These are phyloP conservation scores for Hypolimnas misippus DNA, from an alignment of 2,888 invertebrate genomes.

Conservation along the genomic window DNA sequence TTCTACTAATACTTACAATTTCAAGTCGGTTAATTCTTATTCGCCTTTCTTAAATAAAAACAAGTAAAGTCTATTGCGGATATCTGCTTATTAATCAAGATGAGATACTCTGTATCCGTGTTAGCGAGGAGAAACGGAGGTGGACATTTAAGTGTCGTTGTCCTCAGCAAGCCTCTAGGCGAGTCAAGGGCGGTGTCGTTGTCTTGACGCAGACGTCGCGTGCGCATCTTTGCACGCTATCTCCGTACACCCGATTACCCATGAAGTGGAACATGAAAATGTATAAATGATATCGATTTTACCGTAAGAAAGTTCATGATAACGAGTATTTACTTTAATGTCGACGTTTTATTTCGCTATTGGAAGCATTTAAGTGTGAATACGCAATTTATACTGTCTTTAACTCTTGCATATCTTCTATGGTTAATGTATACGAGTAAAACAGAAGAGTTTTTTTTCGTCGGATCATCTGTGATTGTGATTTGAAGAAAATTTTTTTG, in stretches of 20 bases:
- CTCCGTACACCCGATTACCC: slow-evolving; percentile 36
- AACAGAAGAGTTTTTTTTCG: too few species aligned
- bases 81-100: slow-evolving; percentile 7
- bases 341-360: not conserved
- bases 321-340: not conserved
- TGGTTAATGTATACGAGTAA: too few species aligned
- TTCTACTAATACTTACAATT: too few species aligned
- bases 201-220: slow-evolving; percentile 54
- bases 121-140: slow-evolving; percentile 34
- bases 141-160: slow-evolving; percentile 57
- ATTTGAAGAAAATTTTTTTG: too few species aligned
- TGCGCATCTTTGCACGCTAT: slow-evolving; percentile 62
- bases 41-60: not conserved
- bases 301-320: slow-evolving; percentile 1
- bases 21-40: not conserved
- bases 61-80: not conserved
- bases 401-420: too few species aligned
- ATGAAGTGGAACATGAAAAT: slow-evolving; percentile 8
- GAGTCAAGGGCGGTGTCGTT: slow-evolving; percentile 69
- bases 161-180: slow-evolving; percentile 58
- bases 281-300: not conserved
- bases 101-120: slow-evolving; percentile 20
- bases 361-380: not conserved
- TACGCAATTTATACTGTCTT: too few species aligned
- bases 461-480: too few species aligned